Percentiles rank a stretch among this genome's conserved stretches.
Conservation (phyloP, 2,113 vertebrate genomes). For the Lynx canadensis region DNA sequence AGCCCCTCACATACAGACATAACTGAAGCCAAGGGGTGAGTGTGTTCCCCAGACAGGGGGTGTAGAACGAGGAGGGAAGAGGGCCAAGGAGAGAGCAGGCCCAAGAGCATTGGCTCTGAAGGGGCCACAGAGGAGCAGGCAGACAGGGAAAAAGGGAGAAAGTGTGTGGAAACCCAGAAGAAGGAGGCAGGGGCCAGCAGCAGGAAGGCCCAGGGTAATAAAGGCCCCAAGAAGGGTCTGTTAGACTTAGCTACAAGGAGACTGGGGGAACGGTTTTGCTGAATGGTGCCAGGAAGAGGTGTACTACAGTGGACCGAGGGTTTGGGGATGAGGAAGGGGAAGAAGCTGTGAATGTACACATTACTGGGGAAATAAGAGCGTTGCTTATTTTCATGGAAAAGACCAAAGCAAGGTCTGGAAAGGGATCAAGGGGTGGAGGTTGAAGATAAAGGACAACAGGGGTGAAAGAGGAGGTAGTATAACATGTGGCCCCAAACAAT, state of each 20-base stretch:
- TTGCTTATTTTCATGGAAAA: neutral
- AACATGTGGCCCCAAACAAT: neutral
- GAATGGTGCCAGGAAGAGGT: neutral
- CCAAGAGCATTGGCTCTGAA: neutral
- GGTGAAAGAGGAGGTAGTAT: neutral
- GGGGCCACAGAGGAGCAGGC: neutral
- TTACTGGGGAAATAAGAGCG: neutral
- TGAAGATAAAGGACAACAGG: neutral
- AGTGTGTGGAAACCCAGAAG: neutral
- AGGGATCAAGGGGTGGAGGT: neutral
- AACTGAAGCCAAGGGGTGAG: neutral
- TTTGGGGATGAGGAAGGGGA: neutral
- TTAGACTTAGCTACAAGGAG: neutral
- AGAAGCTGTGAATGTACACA: neutral
- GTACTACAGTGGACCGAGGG: neutral
- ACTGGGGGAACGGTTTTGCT: neutral
- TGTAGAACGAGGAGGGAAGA: neutral
- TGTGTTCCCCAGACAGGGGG: neutral
- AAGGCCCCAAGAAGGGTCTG: neutral
- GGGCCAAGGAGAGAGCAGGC: neutral
- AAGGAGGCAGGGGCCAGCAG: neutral
- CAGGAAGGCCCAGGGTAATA: neutral
- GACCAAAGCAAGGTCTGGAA: neutral
- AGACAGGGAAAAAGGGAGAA: neutral
- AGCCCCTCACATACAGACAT: neutral